Conservation (phyloP, 2,797 vertebrate genomes). For the Sebastes hubbsi region DNA sequence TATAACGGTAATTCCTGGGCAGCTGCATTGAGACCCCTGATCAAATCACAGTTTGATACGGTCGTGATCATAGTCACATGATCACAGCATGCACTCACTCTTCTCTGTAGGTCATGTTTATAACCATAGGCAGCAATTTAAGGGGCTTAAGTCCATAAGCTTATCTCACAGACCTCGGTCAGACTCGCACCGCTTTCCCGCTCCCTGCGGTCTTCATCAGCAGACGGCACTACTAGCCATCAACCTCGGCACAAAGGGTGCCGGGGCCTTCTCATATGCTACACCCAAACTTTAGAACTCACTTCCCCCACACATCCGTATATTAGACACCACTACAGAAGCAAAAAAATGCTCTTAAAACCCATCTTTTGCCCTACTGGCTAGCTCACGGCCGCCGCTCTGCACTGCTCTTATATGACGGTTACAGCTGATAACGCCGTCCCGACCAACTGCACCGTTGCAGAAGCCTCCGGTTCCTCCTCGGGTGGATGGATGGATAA, state of each 20-base stretch:
- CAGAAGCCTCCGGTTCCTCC: too few species aligned
- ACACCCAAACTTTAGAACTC: too few species aligned
- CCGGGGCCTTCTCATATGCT: too few species aligned
- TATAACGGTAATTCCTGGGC: background rate
- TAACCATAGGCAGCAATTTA: background rate
- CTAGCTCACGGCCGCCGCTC: too few species aligned
- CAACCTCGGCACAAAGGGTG: too few species aligned
- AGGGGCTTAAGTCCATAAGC: background rate
- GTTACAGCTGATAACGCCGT: too few species aligned
- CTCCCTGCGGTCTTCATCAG: background rate
- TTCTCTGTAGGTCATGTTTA: conserved; percentile 15
- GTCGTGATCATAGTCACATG: conserved; percentile 3
- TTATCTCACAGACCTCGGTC: background rate
- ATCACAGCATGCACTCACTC: conserved; percentile 1
- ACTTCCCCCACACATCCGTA: background rate
- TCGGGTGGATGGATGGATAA: too few species aligned
- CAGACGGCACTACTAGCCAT: too few species aligned
- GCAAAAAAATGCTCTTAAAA: background rate
- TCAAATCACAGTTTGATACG: conserved; percentile 22
- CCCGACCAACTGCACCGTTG: fast-evolving
- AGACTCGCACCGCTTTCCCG: background rate
- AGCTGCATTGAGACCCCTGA: conserved; percentile 3
- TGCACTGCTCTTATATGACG: too few species aligned
- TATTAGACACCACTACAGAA: background rate
- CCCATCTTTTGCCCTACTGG: background rate